These are phyloP conservation scores for Salpingus planirostris DNA, from an alignment of 2,888 invertebrate species.

Conservation along the genomic window DNA sequence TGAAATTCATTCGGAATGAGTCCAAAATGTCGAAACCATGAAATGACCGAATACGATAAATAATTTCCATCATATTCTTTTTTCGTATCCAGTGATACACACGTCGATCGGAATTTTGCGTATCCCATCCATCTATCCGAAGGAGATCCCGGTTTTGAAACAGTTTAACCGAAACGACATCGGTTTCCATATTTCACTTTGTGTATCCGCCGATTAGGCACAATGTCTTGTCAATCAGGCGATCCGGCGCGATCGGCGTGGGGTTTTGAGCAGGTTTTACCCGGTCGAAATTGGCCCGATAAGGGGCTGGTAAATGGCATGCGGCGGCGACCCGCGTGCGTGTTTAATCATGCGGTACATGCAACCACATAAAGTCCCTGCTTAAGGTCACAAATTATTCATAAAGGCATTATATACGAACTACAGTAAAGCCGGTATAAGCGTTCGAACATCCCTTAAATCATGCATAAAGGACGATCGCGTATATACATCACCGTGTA, in stretches of 20 bases:
- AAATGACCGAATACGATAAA: no score
- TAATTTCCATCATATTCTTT: no score
- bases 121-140: no score
- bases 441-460: slow-evolving; percentile 14
- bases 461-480: no score
- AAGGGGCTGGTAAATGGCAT: slow-evolving; percentile 13
- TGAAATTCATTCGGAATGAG: no score
- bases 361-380: slow-evolving; percentile 14
- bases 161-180: neutral
- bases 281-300: slow-evolving; percentile 6
- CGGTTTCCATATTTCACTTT: neutral
- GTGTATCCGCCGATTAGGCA: slow-evolving; percentile 10
- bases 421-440: slow-evolving; percentile 8
- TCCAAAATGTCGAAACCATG: no score
- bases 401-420: slow-evolving; percentile 13
- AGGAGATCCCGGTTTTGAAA: neutral
- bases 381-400: slow-evolving; percentile 14
- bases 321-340: slow-evolving; percentile 8
- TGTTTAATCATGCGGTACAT: slow-evolving; percentile 15
- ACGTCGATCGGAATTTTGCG: no score
- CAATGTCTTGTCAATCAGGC: slow-evolving; percentile 14
- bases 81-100: no score
- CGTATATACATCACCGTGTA: no score
- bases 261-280: slow-evolving; percentile 9
- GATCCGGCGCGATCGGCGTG: slow-evolving; percentile 5